Base-by-base conservation (phyloP, 2,797 vertebrate species). In the Pogonophryne albipinna region DNA sequence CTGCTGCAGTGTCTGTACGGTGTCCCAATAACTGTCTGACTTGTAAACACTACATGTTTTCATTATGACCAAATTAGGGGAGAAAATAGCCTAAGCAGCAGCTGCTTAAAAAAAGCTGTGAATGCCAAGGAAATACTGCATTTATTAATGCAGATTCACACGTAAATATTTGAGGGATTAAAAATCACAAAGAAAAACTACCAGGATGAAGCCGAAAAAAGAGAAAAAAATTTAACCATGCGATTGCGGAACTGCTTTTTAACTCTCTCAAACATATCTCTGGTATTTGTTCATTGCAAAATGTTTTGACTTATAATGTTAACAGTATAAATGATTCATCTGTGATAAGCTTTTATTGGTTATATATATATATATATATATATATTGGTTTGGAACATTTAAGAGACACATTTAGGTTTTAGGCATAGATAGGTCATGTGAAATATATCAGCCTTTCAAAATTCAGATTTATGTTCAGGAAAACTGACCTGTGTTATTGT, bases 1-100 rank as follows among this genome's bases (percentile, higher is more conserved):
- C 15, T 68, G 31, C 53, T 51, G 23, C 41, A 64, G 67, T 14
- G 50, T 38, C 38, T 73, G 38, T 19, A 38, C 11, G n/a, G 41
- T 46, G 19, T 46, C n/a, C 47, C 3, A 31, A 41, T 20, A 23
- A 34, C 47, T 50, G 23, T 44, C 34, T 10, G 31, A 47, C 12
- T 64, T 6, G 2, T 50, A 16, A 47, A 23, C 12, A 66, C 13
- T 8, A 17, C 34, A 38, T 8, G 6, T 38, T 38, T 2, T 12
- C 4, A 3, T 41, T 52, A 52, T 23, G 51, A 51, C 46, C 13
- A 46, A 59, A 69, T 70, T 6, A 10, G 7, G 3, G 45, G 13
- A 4, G 1, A n/a, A 34, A 55, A 16, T 11, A 20, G 49, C 16
- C 45, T 1, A 44, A 49, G 14, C 1, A 64, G n/a, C 6, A 1